Conservation (phyloP, 53 echinoderm and acorn worm species). For the Patiria pectinifera region DNA sequence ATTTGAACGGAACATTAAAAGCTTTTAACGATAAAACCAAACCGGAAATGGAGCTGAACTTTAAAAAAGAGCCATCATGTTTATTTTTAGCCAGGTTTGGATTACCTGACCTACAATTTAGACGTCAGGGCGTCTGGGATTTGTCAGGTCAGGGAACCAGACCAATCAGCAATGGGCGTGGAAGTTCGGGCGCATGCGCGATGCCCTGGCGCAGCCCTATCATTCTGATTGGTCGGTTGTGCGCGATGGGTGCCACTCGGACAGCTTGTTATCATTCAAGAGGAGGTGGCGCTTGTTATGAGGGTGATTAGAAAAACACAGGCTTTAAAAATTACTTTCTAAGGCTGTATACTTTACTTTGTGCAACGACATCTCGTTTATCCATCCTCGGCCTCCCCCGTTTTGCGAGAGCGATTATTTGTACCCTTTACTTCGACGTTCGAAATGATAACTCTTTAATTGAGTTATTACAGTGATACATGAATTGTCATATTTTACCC, state of each 20-base stretch:
- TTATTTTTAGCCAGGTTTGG: too few relatives aligned
- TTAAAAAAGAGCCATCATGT: too few relatives aligned
- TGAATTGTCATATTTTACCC: background rate
- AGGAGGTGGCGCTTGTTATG: background rate
- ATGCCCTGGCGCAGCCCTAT: background rate
- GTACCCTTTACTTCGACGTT: background rate
- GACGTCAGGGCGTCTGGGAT: too few relatives aligned
- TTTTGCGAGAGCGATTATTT: conserved; percentile 19
- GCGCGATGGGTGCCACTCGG: conserved; percentile 12
- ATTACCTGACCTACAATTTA: too few relatives aligned
- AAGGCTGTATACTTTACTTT: background rate
- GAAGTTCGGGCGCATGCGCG: conserved; percentile 45
- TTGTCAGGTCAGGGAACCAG: too few relatives aligned
- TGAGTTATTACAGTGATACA: too few relatives aligned
- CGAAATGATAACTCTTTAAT: background rate
- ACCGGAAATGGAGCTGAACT: too few relatives aligned
- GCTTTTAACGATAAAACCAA: too few relatives aligned
- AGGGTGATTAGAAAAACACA: conserved; percentile 31
- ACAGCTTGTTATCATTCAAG: conserved; percentile 20
- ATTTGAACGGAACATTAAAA: too few relatives aligned
- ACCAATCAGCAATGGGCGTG: background rate
- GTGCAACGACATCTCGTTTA: conserved; percentile 24
- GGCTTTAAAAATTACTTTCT: conserved; percentile 17
- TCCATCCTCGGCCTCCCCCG: background rate
- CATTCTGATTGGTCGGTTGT: conserved; percentile 9